Conservation (phyloP, 2,113 vertebrate species). For the Turdus rufiventris region DNA sequence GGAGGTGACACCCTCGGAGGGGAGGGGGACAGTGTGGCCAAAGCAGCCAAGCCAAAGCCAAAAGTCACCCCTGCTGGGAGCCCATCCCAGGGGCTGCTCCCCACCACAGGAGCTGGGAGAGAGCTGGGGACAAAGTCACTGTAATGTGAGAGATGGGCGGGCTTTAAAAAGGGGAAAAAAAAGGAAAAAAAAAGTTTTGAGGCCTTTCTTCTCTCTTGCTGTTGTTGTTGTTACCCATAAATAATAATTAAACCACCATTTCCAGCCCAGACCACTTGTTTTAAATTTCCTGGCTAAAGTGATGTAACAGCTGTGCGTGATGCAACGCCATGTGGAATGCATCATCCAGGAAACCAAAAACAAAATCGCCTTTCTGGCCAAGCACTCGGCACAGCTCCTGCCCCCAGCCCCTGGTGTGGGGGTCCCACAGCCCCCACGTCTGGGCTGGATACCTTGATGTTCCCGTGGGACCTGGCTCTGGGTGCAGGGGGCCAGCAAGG, state of each 20-base stretch:
- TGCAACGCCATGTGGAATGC: conserved; percentile 61
- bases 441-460: neutral
- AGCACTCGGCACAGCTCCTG: neutral
- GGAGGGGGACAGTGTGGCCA: neutral
- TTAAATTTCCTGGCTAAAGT: conserved; percentile 63
- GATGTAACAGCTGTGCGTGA: conserved; percentile 67
- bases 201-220: neutral
- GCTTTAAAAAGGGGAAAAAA: neutral
- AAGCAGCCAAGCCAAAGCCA: neutral
- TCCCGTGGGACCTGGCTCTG: accelerated
- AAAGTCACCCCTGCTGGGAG: neutral
- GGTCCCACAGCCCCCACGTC: neutral
- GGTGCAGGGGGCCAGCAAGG: neutral
- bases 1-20: neutral
- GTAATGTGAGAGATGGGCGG: neutral
- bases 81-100: neutral
- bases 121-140: neutral
- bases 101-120: neutral
- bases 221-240: conserved; percentile 43
- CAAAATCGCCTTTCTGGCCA: conserved; percentile 30
- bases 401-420: neutral
- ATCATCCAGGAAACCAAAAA: conserved; percentile 50
- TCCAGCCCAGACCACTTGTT: conserved; percentile 57
- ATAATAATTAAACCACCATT: conserved; percentile 41
- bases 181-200: neutral